Percentiles rank a stretch among this genome's conserved stretches.
phyloP scores from a whole-genome alignment of 1,140 invertebrate genomes.

The Pissodes strobi region DNA sequence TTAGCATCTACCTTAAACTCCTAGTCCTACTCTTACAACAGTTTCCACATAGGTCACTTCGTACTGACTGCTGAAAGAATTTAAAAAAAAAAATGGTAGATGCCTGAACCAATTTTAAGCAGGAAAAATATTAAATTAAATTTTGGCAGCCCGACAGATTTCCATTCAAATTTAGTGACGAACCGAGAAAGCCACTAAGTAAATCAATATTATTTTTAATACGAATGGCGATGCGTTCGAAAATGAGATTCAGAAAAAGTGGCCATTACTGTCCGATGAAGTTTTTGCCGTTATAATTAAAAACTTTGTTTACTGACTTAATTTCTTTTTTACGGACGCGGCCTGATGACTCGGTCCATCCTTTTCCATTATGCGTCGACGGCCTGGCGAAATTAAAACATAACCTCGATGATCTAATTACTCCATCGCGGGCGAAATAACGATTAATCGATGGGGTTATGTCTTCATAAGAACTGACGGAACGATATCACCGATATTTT shows the following conservation, averaged over 20 bases:
- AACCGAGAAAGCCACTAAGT: too few relatives aligned
- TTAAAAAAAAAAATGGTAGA: too few relatives aligned
- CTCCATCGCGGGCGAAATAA: slow-evolving; percentile 10
- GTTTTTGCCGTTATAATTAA: slow-evolving; percentile 31
- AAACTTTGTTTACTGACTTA: slow-evolving; percentile 27
- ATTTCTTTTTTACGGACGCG: slow-evolving; percentile 19
- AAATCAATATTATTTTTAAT: too few relatives aligned
- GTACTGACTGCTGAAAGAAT: not conserved
- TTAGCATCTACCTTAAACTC: too few relatives aligned
- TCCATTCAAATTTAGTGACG: too few relatives aligned
- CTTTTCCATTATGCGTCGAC: slow-evolving; percentile 19
- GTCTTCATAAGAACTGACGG: slow-evolving; percentile 16
- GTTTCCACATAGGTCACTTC: too few relatives aligned
- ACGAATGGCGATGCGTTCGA: too few relatives aligned
- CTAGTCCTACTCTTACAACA: too few relatives aligned
- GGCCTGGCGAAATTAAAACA: slow-evolving; percentile 19
- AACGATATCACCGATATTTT: not conserved
- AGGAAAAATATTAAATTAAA: too few relatives aligned
- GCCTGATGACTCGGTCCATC: slow-evolving; percentile 22
- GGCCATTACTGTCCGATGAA: slow-evolving; percentile 23
- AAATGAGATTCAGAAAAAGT: slow-evolving; percentile 11
- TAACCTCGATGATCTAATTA: slow-evolving; percentile 28
- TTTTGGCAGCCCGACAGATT: too few relatives aligned
- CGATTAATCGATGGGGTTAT: slow-evolving; percentile 20
- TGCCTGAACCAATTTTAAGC: too few relatives aligned